Conservation (phyloP, 2,888 invertebrate species). For the Drosophila subsilvestris region DNA sequence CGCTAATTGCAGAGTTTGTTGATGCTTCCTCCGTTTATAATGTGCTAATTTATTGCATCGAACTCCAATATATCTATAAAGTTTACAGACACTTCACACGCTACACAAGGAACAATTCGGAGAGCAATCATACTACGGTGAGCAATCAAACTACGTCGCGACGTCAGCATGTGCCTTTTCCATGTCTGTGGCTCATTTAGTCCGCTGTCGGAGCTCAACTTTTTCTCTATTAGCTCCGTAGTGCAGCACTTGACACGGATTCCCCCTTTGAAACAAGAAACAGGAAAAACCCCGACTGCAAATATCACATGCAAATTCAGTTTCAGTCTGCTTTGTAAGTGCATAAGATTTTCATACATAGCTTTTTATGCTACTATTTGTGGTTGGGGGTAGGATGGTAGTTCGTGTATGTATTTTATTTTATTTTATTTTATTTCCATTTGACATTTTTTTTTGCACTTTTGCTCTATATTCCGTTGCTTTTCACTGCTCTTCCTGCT, state of each 20-base stretch:
- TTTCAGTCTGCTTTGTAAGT: slow-evolving; percentile 57
- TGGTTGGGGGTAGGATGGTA: slow-evolving; percentile 2
- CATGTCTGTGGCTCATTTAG: no score
- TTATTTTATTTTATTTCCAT: slow-evolving; percentile 67
- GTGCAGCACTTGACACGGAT: slow-evolving; percentile 16
- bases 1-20: slow-evolving; percentile 62
- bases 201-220: slow-evolving; percentile 6
- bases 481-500: slow-evolving; percentile 52
- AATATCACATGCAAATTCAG: slow-evolving; percentile 70
- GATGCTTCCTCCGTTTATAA: slow-evolving; percentile 28
- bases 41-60: slow-evolving; percentile 1
- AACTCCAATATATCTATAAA: no score
- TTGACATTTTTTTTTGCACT: slow-evolving; percentile 3
- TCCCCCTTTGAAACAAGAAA: background rate
- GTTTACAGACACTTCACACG: no score
- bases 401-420: slow-evolving; percentile 25
- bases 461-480: slow-evolving; percentile 55
- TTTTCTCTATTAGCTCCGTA: slow-evolving; percentile 44
- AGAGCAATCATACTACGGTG: no score
- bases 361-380: no score
- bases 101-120: no score
- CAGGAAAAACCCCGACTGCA: slow-evolving; percentile 39
- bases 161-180: background rate
- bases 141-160: background rate
- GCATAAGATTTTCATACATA: slow-evolving; percentile 23